A percentile compares a stretch with the other conserved stretches of the same genome.
Evolutionary conservation across 2,113 vertebrate species (phyloP).

Genomic region (Scalopus aquaticus): DNA sequence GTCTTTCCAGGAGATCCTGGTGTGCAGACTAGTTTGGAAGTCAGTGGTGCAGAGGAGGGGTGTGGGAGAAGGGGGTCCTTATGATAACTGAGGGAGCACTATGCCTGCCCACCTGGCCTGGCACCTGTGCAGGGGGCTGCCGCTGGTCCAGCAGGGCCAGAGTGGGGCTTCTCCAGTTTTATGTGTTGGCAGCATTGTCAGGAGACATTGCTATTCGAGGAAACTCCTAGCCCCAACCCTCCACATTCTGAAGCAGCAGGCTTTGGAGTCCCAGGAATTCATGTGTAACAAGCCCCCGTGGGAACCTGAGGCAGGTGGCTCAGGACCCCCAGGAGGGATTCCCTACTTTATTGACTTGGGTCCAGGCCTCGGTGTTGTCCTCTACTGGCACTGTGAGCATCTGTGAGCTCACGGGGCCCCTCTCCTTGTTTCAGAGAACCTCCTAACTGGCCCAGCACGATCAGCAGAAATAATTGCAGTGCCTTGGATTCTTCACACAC

Average conservation of each 20-base stretch:
- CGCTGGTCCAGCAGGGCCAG: background rate
- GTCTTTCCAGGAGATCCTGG: background rate
- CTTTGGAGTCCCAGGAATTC: background rate
- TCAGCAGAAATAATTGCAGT: background rate
- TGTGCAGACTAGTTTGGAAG: background rate
- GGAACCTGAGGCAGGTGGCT: background rate
- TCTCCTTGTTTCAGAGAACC: background rate
- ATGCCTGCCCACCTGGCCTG: background rate
- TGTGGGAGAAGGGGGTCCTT: accelerated
- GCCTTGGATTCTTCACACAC: background rate
- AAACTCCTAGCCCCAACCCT: background rate
- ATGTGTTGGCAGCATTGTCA: background rate
- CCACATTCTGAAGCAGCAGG: background rate
- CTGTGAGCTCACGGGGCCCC: no score
- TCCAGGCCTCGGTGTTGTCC: background rate
- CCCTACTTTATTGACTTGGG: background rate
- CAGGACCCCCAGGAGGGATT: background rate
- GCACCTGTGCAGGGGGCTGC: accelerated
- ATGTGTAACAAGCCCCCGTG: background rate
- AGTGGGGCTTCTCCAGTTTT: background rate
- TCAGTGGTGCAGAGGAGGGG: background rate
- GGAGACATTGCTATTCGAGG: background rate
- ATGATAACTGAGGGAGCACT: background rate
- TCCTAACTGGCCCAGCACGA: background rate
- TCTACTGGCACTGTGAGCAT: background rate